Percentiles rank a stretch among this genome's conserved stretches.
Evolutionary conservation across 2,113 vertebrate genomes (phyloP).

Genomic region (Nothocercus julius): DNA sequence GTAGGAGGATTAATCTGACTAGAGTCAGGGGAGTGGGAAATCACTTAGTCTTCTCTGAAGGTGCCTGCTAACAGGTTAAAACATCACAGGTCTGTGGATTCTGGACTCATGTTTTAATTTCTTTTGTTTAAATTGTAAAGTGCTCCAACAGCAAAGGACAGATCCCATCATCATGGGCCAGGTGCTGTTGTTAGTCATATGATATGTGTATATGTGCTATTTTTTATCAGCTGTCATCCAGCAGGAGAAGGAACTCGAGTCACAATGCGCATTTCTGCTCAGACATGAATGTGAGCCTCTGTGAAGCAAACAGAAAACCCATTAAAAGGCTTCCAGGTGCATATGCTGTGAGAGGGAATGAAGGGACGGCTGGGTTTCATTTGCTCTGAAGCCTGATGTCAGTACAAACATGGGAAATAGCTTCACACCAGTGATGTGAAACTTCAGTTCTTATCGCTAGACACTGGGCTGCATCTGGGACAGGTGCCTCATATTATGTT

Average conservation of each 20-base stretch:
- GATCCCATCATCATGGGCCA: conserved; percentile 23
- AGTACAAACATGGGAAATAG: conserved; percentile 10
- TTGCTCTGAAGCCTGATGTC: conserved; percentile 11
- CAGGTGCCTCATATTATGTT: neutral
- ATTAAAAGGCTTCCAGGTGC: conserved; percentile 67
- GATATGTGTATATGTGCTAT: conserved; percentile 40
- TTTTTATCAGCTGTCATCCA: conserved; percentile 70
- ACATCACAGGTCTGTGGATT: neutral
- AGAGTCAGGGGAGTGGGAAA: conserved; percentile 36
- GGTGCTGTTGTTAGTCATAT: conserved; percentile 60
- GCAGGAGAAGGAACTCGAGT: conserved; percentile 37
- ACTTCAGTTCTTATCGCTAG: neutral
- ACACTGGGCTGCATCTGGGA: neutral
- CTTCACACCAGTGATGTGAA: neutral
- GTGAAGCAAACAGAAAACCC: conserved; percentile 63
- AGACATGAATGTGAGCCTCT: conserved; percentile 59
- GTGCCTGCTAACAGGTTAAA: conserved; percentile 49
- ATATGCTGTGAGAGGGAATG: conserved; percentile 27
- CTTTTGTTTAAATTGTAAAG: conserved; percentile 51
- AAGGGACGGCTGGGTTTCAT: conserved; percentile 54
- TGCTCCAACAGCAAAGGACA: neutral
- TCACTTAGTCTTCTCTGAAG: conserved; percentile 21
- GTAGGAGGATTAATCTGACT: conserved; percentile 42
- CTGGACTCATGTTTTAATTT: conserved; percentile 42
- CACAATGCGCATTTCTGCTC: conserved; percentile 43